Conservation (phyloP, 1,140 invertebrate species). For the Psilanteris sp. region DNA sequence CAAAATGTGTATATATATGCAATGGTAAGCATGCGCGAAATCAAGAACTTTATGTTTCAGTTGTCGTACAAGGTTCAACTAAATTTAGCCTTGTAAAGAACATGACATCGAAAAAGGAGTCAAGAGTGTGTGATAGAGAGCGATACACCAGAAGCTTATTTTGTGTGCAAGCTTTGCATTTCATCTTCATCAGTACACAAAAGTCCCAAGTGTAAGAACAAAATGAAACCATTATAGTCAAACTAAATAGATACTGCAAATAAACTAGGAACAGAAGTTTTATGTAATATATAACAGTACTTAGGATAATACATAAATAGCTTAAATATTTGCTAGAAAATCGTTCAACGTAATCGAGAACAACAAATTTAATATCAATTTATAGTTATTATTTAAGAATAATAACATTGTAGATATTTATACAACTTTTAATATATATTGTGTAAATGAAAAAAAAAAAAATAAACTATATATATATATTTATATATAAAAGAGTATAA, state of each 20-base stretch:
- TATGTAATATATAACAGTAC: not conserved
- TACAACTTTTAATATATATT: no score
- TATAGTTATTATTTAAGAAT: no score
- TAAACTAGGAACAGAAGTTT: constrained; percentile 8
- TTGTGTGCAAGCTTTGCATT: constrained; percentile 24
- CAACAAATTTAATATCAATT: no score
- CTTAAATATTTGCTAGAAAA: no score
- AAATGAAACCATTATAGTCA: constrained; percentile 22
- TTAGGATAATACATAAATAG: no score
- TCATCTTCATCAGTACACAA: constrained; percentile 37
- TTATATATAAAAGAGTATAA: no score
- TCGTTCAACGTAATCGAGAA: no score
- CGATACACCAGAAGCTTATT: constrained; percentile 9
- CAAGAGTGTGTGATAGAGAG: constrained; percentile 20
- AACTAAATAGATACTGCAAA: not conserved
- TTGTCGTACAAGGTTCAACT: not conserved
- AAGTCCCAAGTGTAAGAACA: constrained; percentile 13
- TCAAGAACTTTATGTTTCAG: constrained; percentile 1
- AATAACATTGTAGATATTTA: no score
- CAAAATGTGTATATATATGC: no score
- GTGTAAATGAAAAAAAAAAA: no score
- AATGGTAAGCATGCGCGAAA: no score
- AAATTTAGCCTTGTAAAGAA: constrained; percentile 6
- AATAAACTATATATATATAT: no score
- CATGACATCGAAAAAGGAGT: constrained; percentile 5